These are phyloP conservation scores for Terebella lapidaria DNA, from an alignment of 2,888 invertebrate species.

Conservation along the genomic window DNA sequence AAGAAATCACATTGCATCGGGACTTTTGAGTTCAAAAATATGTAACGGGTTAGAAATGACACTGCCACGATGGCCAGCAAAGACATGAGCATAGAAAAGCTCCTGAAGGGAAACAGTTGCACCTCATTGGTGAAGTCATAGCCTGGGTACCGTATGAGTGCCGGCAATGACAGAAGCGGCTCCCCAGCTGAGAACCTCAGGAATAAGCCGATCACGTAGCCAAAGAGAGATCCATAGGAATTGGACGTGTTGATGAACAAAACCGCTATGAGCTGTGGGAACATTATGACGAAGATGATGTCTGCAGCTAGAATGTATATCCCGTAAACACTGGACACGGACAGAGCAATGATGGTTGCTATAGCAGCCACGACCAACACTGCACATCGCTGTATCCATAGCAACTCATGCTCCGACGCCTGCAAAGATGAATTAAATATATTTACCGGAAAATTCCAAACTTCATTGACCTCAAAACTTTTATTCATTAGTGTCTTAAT, in stretches of 20 bases:
- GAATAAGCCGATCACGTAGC: constrained; percentile 69
- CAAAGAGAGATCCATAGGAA: constrained; percentile 34
- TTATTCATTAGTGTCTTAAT: too few relatives aligned
- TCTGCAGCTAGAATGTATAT: constrained; percentile 38
- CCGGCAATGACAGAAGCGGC: constrained; percentile 72
- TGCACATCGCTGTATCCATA: constrained; percentile 31
- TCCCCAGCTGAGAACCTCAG: constrained; percentile 81
- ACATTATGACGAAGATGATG: constrained; percentile 40
- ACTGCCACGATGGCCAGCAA: constrained; percentile 64
- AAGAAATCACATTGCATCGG: not conserved
- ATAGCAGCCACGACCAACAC: constrained; percentile 30
- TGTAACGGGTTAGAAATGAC: not conserved
- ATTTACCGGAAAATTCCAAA: too few relatives aligned
- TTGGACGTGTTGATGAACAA: constrained; percentile 34
- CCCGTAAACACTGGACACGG: constrained; percentile 32
- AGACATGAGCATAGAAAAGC: constrained; percentile 85
- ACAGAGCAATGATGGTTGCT: constrained; percentile 32
- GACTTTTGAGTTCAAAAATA: not conserved
- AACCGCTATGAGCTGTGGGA: constrained; percentile 39
- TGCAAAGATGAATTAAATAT: constrained; percentile 16
- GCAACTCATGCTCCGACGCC: constrained; percentile 32
- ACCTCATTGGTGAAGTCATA: constrained; percentile 59
- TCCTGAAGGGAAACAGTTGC: constrained; percentile 92
- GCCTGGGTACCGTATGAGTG: constrained; percentile 77
- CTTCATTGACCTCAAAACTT: too few relatives aligned